Evolutionary conservation across 2,113 vertebrate genomes (phyloP).

Genomic region (Microcebus murinus): DNA sequence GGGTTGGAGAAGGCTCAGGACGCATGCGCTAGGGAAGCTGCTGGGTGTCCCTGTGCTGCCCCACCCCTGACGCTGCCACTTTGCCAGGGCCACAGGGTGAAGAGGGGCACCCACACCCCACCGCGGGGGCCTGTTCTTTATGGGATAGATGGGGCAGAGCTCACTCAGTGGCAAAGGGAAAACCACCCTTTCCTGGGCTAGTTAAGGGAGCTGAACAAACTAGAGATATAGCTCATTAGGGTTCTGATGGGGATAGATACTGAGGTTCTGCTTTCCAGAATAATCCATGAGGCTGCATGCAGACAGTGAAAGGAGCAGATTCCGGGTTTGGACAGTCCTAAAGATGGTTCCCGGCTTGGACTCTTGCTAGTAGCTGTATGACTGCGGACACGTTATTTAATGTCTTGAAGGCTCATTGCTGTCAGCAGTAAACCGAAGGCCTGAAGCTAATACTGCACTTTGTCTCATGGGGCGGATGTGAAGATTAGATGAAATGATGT

Average conservation of each 20-base stretch:
- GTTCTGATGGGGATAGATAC: background rate
- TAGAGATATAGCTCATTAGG: background rate
- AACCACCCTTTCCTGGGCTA: background rate
- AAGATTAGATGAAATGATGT: background rate
- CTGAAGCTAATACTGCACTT: background rate
- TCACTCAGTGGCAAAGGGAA: background rate
- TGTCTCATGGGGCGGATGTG: slow-evolving; percentile 2
- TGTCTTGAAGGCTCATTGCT: background rate
- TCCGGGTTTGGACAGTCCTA: background rate
- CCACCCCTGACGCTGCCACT: background rate
- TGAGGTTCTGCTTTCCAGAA: background rate
- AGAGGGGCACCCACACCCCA: background rate
- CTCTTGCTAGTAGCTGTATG: background rate
- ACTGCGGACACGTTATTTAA: background rate
- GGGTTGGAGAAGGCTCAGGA: background rate
- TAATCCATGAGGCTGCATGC: background rate
- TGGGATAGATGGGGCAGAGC: background rate
- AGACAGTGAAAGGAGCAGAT: background rate
- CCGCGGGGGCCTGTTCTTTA: background rate
- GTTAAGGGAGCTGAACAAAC: background rate
- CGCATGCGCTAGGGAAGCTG: background rate
- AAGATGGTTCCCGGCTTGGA: background rate
- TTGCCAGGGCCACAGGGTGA: background rate
- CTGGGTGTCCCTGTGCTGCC: background rate
- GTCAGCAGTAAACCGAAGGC: background rate